Evolutionary conservation across 2,113 vertebrate genomes (phyloP).

Genomic region (Saiga tatarica): DNA sequence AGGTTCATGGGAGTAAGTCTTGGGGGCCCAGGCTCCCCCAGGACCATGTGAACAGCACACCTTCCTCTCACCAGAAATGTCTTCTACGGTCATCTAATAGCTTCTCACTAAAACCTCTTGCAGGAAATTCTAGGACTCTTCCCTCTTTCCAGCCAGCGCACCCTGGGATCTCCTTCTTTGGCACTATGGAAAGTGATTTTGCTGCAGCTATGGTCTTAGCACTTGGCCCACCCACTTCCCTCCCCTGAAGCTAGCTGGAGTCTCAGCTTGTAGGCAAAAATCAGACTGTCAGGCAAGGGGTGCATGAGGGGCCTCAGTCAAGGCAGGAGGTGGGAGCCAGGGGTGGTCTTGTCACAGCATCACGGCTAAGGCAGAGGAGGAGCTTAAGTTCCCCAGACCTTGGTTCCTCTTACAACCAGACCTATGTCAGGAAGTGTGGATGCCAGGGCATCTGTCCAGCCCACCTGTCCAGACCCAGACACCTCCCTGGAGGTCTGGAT

Average conservation of each 20-base stretch:
- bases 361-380: background rate
- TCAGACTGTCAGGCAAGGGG: background rate
- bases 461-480: background rate
- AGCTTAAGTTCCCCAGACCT: background rate
- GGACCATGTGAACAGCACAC: rapidly evolving
- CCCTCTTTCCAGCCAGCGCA: background rate
- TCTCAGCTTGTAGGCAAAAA: background rate
- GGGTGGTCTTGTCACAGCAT: background rate
- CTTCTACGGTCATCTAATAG: background rate
- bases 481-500: background rate
- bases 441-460: background rate
- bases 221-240: background rate
- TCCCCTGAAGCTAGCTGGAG: background rate
- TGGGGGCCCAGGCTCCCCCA: background rate
- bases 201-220: background rate
- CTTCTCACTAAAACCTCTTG: background rate
- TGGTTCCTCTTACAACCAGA: background rate
- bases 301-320: background rate
- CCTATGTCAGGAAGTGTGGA: background rate
- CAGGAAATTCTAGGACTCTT: background rate
- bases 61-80: background rate
- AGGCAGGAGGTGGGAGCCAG: background rate
- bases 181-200: background rate
- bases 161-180: background rate
- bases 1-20: background rate